These are phyloP conservation scores for Drosophila micromelanica DNA, from an alignment of 1,140 invertebrate species.

Conservation along the genomic window DNA sequence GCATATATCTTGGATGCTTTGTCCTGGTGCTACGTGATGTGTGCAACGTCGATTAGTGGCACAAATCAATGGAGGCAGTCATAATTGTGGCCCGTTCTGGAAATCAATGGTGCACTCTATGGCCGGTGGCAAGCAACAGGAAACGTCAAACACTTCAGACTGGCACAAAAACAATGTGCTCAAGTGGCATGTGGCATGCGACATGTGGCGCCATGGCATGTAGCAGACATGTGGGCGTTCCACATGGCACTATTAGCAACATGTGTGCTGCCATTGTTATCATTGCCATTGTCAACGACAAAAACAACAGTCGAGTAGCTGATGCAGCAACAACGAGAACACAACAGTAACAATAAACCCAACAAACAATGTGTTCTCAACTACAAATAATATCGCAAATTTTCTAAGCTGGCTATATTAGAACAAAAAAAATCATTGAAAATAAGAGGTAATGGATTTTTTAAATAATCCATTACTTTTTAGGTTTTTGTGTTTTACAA, in stretches of 20 bases:
- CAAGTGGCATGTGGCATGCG: constrained; percentile 37
- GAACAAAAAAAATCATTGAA: neutral
- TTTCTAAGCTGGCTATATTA: constrained; percentile 14
- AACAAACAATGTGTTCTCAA: constrained; percentile 14
- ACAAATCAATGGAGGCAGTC: constrained; percentile 8
- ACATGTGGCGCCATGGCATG: constrained; percentile 18
- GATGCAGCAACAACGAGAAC: constrained; percentile 27
- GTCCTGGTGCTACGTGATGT: constrained; percentile 48
- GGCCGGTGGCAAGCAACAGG: constrained; percentile 33
- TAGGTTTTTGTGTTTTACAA: no score
- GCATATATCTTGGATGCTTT: neutral
- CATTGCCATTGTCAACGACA: constrained; percentile 60
- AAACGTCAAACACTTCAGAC: constrained; percentile 58
- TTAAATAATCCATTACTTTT: no score
- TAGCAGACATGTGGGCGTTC: constrained; percentile 22
- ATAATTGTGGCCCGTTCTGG: constrained; percentile 28
- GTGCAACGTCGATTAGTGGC: constrained; percentile 43
- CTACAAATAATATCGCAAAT: constrained; percentile 35
- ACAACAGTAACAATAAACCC: constrained; percentile 16
- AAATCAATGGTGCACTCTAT: constrained; percentile 22
- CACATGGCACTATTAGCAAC: constrained; percentile 28
- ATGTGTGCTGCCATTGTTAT: constrained; percentile 45
- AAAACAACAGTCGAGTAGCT: constrained; percentile 17
- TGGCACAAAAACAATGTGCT: constrained; percentile 55
- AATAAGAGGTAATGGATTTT: no score